Evolutionary conservation across 30 jellyfish, hydroid and myxozoan genomes (phyloP), one percentile per base, ranked within the genome.

Genomic region (Phacellophora camtschatica): DNA sequence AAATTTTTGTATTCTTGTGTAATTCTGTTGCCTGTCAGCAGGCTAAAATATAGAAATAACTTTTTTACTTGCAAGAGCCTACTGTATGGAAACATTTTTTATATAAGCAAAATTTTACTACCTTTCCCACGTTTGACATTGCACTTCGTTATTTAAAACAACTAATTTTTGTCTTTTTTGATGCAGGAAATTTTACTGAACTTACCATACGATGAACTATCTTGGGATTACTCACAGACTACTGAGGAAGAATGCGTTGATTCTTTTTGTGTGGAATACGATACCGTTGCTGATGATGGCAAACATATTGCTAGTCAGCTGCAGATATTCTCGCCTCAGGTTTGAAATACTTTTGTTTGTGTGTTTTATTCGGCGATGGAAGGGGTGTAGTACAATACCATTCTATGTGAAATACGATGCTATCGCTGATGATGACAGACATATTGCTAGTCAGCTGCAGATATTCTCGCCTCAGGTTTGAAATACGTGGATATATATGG

Each of bases 271-370:
- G 62, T 94, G 20, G 99, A 94, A 43, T 94, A 66, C 71, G 99
- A 94, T 83, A 28, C 96, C 1, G 37, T 69, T 5, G 48, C 75
- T 28, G 66, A 76, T 22, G 81, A 59, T 68, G 96, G 95, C 37
- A 83, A 61, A 71, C 85, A 53, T 29, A 77, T 61, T 31, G 95
- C 97, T 1, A 82, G 84, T 42, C 99, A 94, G 35, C 42, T 94
- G 79, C 96, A 85, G 65, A 94, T 94, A 25, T 48, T 87, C 39
- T 94, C 99, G 30, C 96, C 88, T 5, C 99, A 94, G 96, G 98
- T 90, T 30, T 18, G 81, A 18, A 37, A 15, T 15, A 11, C 15
- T 46, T 55, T 25, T 30, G 15, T 16, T n/a, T 28, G 11, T 48
- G 30, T 37, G 42, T 39, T 3, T 20, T 15, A 4, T 39, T 5